These are phyloP conservation scores for Lepidurus packardi DNA, from an alignment of 1,140 invertebrate genomes.

Conservation along the genomic window DNA sequence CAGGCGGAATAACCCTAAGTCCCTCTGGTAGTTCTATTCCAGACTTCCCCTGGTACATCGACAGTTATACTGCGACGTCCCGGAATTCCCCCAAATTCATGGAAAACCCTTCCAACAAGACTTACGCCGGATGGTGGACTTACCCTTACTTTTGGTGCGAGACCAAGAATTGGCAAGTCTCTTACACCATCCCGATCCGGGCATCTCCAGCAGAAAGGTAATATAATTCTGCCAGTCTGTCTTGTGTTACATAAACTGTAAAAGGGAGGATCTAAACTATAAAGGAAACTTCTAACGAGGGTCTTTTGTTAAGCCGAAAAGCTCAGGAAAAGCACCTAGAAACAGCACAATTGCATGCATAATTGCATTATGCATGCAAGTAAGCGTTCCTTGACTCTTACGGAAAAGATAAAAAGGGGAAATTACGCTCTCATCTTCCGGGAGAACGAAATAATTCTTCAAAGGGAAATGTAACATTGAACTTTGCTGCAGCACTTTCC, in stretches of 20 bases:
- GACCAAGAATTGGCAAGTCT: conserved; percentile 63
- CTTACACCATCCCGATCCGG: conserved; percentile 65
- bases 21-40: neutral
- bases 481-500: no score
- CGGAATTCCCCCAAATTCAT: conserved; percentile 61
- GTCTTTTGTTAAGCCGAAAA: no score
- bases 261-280: no score
- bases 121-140: conserved; percentile 70
- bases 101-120: conserved; percentile 53
- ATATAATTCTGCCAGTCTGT: neutral
- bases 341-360: no score
- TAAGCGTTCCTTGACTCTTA: no score
- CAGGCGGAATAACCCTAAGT: neutral
- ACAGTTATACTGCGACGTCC: neutral
- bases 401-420: no score
- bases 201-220: neutral
- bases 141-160: conserved; percentile 71
- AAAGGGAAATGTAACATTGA: no score
- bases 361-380: no score
- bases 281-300: no score
- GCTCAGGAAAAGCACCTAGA: no score
- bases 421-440: no score
- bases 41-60: conserved; percentile 32
- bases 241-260: neutral
- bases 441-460: no score